Evolutionary conservation across 2,888 invertebrate genomes (phyloP).

Genomic region (Isotomurus palustris): DNA sequence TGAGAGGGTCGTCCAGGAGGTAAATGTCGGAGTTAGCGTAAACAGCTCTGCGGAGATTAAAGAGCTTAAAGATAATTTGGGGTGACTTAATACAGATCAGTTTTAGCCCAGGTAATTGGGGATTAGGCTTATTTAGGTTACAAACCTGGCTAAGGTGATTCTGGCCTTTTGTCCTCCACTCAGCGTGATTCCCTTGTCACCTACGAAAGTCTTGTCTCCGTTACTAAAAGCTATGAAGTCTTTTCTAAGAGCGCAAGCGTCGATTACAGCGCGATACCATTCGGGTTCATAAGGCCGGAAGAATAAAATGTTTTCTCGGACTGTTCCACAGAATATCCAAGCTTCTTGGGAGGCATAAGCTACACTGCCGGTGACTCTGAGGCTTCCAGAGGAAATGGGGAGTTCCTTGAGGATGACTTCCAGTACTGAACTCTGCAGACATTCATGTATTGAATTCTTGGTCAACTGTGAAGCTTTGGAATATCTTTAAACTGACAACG

Average conservation of each 20-base stretch:
- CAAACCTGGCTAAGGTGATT: constrained; percentile 51
- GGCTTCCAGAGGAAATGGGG: constrained; percentile 59
- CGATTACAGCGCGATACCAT: constrained; percentile 51
- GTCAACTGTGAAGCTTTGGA: too few species aligned
- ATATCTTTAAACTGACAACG: too few species aligned
- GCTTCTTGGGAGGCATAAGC: constrained; percentile 61
- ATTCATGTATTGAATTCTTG: too few species aligned
- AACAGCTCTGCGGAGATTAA: constrained; percentile 28
- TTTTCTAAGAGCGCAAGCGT: constrained; percentile 52
- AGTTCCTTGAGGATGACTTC: constrained; percentile 70
- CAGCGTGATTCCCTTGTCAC: constrained; percentile 55
- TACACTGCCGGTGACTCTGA: constrained; percentile 59
- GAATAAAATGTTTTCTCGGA: constrained; percentile 40
- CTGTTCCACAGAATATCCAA: constrained; percentile 28
- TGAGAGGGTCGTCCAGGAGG: constrained; percentile 29
- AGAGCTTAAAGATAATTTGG: not conserved
- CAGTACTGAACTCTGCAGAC: constrained; percentile 53
- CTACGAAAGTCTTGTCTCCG: constrained; percentile 55
- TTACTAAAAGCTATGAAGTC: constrained; percentile 53
- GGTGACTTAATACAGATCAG: not conserved
- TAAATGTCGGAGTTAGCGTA: constrained; percentile 41
- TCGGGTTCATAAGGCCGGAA: constrained; percentile 24
- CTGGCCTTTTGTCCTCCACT: constrained; percentile 57
- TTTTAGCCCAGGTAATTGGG: not conserved
- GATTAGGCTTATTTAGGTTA: not conserved